phyloP scores from a whole-genome alignment of 92 coral and sea anemone genomes.

The Actinernus sp. region DNA sequence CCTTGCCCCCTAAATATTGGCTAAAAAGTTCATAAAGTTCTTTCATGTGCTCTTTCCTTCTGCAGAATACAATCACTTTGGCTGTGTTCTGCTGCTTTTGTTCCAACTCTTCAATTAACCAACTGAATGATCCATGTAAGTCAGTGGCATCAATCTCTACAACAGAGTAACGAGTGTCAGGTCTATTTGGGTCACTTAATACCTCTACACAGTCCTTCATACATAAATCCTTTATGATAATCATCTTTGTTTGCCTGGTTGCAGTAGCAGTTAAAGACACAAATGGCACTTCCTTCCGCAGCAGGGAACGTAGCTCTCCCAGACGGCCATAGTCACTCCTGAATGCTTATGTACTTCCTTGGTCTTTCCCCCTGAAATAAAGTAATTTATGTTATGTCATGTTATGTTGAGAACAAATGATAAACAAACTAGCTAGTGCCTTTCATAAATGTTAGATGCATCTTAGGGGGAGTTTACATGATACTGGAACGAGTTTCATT shows the following conservation, averaged over 20 bases:
- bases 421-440: too few species aligned
- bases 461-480: too few species aligned
- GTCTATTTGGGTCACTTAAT: constrained; percentile 15
- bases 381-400: too few species aligned
- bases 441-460: too few species aligned
- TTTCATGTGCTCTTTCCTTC: constrained; percentile 19
- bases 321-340: constrained; percentile 42
- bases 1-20: constrained; percentile 10
- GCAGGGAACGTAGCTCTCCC: constrained; percentile 9
- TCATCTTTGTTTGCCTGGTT: constrained; percentile 4
- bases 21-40: constrained; percentile 47
- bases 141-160: constrained; percentile 8
- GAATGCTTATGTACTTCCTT: constrained; percentile 18
- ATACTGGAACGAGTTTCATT: too few species aligned
- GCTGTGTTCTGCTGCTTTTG: background rate
- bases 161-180: constrained; percentile 29
- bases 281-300: constrained; percentile 36
- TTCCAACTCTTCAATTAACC: constrained; percentile 36
- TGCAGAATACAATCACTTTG: constrained; percentile 45
- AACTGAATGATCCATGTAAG: constrained; percentile 19
- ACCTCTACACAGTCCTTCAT: constrained; percentile 30
- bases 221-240: constrained; percentile 21
- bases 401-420: too few species aligned
- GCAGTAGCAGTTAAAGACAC: constrained; percentile 49
- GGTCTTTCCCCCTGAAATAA: constrained; percentile 27